Percentiles rank a stretch among this genome's conserved stretches.
Conservation (phyloP, 2,888 invertebrate species). For the Autographa gamma region DNA sequence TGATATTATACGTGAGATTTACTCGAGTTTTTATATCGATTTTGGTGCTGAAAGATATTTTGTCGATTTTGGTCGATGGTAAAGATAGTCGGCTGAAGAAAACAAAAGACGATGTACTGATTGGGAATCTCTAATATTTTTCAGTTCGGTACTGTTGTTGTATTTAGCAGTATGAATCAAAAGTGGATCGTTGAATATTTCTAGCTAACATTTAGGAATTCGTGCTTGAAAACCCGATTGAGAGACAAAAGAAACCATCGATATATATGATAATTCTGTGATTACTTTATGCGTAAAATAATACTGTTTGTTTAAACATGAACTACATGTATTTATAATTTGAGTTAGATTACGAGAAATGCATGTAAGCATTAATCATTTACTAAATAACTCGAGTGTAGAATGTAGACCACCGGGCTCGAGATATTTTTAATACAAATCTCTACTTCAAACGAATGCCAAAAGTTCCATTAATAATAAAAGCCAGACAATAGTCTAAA, state of each 20-base stretch:
- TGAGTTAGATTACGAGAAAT: background rate
- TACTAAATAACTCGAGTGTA: background rate
- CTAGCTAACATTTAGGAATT: no score
- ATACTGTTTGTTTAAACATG: no score
- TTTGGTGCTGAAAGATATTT: background rate
- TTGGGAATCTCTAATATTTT: no score
- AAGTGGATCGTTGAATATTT: no score
- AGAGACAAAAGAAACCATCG: no score
- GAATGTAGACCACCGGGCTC: background rate
- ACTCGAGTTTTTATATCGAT: background rate
- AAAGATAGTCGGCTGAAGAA: background rate
- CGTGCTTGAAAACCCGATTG: no score
- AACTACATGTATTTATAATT: no score
- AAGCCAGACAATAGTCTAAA: background rate
- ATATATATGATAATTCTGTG: no score
- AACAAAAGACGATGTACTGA: no score
- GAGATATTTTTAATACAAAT: background rate
- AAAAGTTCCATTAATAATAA: conserved; percentile 11
- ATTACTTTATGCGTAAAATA: no score
- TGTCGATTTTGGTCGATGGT: background rate
- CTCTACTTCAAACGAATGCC: conserved; percentile 11
- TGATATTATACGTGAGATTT: conserved; percentile 24
- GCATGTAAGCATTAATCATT: background rate
- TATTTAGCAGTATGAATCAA: no score
- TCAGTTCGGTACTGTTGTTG: no score